Percentiles rank a stretch among this genome's conserved stretches.
phyloP scores from a whole-genome alignment of 2,113 vertebrate species.

The Canis aureus region DNA sequence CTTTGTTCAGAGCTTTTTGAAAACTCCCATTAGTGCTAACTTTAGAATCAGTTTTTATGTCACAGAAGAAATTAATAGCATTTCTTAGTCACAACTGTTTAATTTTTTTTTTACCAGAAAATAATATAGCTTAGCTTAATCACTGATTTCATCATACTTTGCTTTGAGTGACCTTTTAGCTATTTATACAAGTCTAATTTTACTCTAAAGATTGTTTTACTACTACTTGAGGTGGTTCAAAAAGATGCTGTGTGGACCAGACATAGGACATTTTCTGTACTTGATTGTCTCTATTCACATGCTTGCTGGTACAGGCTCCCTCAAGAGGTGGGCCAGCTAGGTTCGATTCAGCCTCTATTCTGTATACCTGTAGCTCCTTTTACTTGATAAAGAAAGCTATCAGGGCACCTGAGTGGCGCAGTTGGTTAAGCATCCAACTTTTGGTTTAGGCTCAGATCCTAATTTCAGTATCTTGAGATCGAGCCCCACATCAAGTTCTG shows the following conservation, averaged over 20 bases:
- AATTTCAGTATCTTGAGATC: background rate
- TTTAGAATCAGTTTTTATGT: background rate
- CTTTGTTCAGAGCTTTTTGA: background rate
- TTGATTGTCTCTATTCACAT: background rate
- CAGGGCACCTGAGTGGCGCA: background rate
- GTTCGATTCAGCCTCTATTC: background rate
- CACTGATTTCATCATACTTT: slow-evolving; percentile 36
- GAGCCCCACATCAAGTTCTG: fast-evolving
- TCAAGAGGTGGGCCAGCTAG: background rate
- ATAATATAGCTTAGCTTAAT: slow-evolving; percentile 17
- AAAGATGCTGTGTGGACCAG: background rate
- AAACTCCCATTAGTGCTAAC: slow-evolving; percentile 22
- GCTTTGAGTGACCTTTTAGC: slow-evolving; percentile 1
- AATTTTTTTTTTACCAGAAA: background rate
- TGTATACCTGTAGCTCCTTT: background rate
- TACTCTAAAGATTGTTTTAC: slow-evolving; percentile 27
- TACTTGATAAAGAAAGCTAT: background rate
- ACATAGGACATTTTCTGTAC: background rate
- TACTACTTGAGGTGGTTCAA: background rate
- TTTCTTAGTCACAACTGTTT: slow-evolving; percentile 31
- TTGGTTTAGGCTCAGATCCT: background rate
- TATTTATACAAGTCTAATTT: slow-evolving; percentile 28
- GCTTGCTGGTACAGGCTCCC: background rate
- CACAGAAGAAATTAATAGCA: background rate
- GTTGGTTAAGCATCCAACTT: background rate